Conservation (phyloP, 35 echinoderm and acorn worm species). For the Heliocidaris tuberculata region DNA sequence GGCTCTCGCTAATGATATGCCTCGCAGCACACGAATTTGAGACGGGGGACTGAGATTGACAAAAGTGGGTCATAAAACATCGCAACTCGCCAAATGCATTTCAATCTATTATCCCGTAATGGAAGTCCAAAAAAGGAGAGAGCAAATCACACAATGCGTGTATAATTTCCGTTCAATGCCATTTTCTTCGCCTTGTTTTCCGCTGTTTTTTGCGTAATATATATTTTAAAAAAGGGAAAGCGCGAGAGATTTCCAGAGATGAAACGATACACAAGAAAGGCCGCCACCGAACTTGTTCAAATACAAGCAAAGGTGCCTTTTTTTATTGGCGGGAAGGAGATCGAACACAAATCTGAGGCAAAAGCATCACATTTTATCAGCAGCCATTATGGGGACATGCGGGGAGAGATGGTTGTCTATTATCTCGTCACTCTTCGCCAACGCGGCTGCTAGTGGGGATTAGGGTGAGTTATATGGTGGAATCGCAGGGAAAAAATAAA, state of each 20-base stretch:
- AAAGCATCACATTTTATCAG: slow-evolving; percentile 11
- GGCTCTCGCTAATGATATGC: slow-evolving; percentile 22
- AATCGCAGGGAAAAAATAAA: neutral
- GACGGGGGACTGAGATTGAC: neutral
- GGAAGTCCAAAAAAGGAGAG: neutral
- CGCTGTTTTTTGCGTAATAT: neutral
- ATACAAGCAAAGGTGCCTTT: neutral
- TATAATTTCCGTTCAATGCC: slow-evolving; percentile 17
- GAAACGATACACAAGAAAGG: neutral
- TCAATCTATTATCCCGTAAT: slow-evolving; percentile 18
- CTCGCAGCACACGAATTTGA: neutral
- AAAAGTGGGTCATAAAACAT: slow-evolving; percentile 12
- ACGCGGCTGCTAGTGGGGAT: neutral
- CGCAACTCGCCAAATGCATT: slow-evolving; percentile 15
- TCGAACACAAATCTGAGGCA: neutral
- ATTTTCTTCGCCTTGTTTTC: slow-evolving; percentile 14
- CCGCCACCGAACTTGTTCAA: neutral
- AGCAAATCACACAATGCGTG: neutral
- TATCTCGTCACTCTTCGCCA: neutral
- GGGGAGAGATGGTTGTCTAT: neutral
- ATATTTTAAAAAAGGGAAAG: neutral
- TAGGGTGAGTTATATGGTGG: neutral
- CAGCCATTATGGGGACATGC: neutral
- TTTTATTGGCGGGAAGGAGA: neutral
- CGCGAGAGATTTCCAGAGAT: neutral